Conservation (phyloP, 2,888 invertebrate genomes). For the Flexamia atlantica region DNA sequence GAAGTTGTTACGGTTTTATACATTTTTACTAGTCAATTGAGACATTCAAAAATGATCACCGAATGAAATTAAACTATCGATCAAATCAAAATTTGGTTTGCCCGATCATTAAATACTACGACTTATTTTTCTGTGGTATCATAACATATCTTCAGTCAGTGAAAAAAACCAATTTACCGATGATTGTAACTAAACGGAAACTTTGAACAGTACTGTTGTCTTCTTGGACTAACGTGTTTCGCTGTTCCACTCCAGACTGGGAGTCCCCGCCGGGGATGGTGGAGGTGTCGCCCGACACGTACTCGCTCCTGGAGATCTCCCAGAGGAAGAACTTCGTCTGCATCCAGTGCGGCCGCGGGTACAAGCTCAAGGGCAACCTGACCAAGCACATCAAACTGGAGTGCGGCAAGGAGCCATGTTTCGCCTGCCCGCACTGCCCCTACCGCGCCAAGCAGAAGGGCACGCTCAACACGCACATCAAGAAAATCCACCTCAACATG, state of each 20-base stretch:
- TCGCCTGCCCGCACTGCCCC: slow-evolving; percentile 70
- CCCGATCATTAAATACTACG: too few relatives aligned
- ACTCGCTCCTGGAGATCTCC: neutral
- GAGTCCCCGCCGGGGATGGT: neutral
- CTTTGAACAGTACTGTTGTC: too few relatives aligned
- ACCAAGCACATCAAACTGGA: slow-evolving; percentile 78
- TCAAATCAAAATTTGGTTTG: too few relatives aligned
- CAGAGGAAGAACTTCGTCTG: slow-evolving; percentile 45
- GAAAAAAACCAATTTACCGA: too few relatives aligned
- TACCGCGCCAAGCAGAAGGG: slow-evolving; percentile 66
- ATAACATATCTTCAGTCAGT: too few relatives aligned
- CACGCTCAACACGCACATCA: slow-evolving; percentile 63
- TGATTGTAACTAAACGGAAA: too few relatives aligned
- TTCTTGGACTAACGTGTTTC: too few relatives aligned
- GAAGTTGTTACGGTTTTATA: too few relatives aligned
- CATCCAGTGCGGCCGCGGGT: slow-evolving; percentile 82
- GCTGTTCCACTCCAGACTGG: neutral
- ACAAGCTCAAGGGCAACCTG: slow-evolving; percentile 85
- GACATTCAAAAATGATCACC: too few relatives aligned
- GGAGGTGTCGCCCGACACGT: neutral
- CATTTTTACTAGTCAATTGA: too few relatives aligned
- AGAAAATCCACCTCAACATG: neutral
- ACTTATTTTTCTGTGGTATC: too few relatives aligned
- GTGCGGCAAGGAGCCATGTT: slow-evolving; percentile 73
- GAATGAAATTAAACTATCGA: too few relatives aligned